Base-by-base conservation (phyloP, 1,140 invertebrate genomes). In the Calosoma granatense region DNA sequence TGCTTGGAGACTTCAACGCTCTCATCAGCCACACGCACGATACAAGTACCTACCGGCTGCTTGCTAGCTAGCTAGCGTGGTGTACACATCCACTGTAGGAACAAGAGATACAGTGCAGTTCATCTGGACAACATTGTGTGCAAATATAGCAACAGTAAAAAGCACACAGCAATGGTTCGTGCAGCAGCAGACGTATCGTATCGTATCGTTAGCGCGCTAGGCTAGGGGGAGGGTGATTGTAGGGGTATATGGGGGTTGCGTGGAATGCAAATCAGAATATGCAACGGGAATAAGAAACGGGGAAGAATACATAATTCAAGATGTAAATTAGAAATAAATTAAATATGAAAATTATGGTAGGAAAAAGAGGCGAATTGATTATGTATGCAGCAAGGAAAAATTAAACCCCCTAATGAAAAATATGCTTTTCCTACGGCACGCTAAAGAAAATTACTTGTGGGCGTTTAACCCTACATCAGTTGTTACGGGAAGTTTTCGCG, bases 241-340 rank as follows among this genome's bases (percentile, higher is more conserved):
- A 36, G 26, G 26, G 26, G 21, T 54, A n/a, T 30, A 17, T 54
- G 12, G 22, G 53, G 52, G 14, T n/a, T 12, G 52, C 11, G 41
- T 47, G 41, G 12, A 53, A 30, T 1, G 21, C 51, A 36, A 51
- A 30, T 56, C 65, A 67, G 66, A 68, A 66, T 67, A 68, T 67
- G 66, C 65, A 67, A 64, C 61, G 64, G 56, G 52, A 26, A 56
- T 60, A 62, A 64, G 62, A 62, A 66, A 67, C 55, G 56, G 57
- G 62, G 61, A 63, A 64, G 65, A 65, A 66, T 69, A 68, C 69
- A 70, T 72, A 70, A 72, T 72, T 70, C 69, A 67, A 65, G 65
- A 72, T 72, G 69, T 67, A 72, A 70, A 72, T 72, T 70, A 65
- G 69, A 72, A 72, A 70, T 70, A 72, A 72, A 72, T 72, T 72